Percentiles rank a stretch among this genome's conserved stretches.
Evolutionary conservation across 2,797 vertebrate species (phyloP).

Genomic region (Lophius americanus): DNA sequence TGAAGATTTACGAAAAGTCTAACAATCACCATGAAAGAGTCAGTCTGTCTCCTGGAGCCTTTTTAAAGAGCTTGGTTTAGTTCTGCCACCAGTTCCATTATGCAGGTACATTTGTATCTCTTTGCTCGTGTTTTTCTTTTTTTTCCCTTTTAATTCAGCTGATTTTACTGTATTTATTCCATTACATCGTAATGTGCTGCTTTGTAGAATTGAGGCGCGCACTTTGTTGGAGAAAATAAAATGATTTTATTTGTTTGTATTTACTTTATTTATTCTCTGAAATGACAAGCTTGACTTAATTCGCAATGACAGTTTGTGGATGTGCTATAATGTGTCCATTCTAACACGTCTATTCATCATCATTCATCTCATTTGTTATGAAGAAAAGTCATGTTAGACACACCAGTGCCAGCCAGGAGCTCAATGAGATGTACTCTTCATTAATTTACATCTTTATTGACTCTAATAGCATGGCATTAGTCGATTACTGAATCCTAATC

Average conservation of each 20-base stretch:
- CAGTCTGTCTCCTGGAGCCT: conserved; percentile 50
- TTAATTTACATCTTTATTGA: conserved; percentile 77
- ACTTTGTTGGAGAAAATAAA: conserved; percentile 87
- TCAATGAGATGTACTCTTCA: conserved; percentile 35
- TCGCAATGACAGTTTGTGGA: conserved; percentile 7
- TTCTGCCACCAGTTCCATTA: conserved; percentile 81
- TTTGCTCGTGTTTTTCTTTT: conserved; percentile 80
- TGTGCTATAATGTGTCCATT: conserved; percentile 2
- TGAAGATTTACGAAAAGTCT: conserved; percentile 51
- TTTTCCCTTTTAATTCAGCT: conserved; percentile 76
- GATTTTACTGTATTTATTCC: conserved; percentile 93
- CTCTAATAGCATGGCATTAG: conserved; percentile 68
- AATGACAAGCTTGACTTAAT: conserved; percentile 24
- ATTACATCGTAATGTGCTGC: conserved; percentile 90
- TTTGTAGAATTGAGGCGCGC: conserved; percentile 90
- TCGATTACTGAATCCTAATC: conserved; percentile 61
- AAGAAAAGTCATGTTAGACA: conserved; percentile 31
- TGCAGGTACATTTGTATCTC: conserved; percentile 80
- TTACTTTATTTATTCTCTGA: conserved; percentile 74
- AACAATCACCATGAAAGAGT: conserved; percentile 34
- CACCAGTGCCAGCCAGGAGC: conserved; percentile 31
- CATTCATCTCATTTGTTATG: conserved; percentile 14
- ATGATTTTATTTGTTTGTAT: conserved; percentile 84
- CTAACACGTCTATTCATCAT: background rate
- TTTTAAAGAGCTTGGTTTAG: conserved; percentile 72